Conservation (phyloP, 2,797 vertebrate genomes). For the Thunnus albacares region DNA sequence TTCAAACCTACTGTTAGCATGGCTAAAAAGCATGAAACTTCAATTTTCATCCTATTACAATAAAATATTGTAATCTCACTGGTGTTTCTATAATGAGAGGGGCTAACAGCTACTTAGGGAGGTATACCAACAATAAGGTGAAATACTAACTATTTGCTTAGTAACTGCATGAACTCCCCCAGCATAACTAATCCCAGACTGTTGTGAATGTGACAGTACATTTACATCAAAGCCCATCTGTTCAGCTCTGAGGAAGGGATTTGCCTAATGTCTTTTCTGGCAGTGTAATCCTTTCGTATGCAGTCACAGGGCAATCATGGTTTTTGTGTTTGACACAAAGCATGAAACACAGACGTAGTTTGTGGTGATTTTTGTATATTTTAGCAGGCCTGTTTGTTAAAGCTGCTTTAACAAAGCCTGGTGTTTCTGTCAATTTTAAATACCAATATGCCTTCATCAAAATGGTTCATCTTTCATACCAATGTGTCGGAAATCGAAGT, state of each 20-base stretch:
- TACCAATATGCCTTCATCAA: slow-evolving; percentile 9
- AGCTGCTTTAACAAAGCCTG: slow-evolving; percentile 13
- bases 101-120: slow-evolving; percentile 4
- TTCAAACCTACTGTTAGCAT: not conserved
- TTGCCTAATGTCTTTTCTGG: slow-evolving; percentile 26
- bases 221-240: slow-evolving; percentile 32
- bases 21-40: not conserved
- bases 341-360: slow-evolving; percentile 22
- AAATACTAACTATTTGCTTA: slow-evolving; percentile 23
- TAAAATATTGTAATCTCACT: not conserved
- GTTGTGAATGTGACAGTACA: slow-evolving; percentile 32
- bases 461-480: not conserved
- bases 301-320: slow-evolving; percentile 18
- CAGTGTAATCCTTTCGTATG: slow-evolving; percentile 42
- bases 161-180: slow-evolving; percentile 11
- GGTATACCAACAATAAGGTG: not conserved
- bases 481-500: not conserved
- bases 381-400: slow-evolving; percentile 11
- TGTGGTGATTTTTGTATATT: slow-evolving; percentile 3
- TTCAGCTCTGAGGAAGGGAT: slow-evolving; percentile 36
- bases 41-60: slow-evolving; percentile 4
- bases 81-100: not conserved
- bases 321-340: slow-evolving; percentile 47
- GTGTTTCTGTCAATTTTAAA: not conserved
- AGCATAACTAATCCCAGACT: slow-evolving; percentile 27